These are phyloP conservation scores for Coptodon bakossiorum DNA, from an alignment of 2,113 vertebrate species.

Conservation along the genomic window DNA sequence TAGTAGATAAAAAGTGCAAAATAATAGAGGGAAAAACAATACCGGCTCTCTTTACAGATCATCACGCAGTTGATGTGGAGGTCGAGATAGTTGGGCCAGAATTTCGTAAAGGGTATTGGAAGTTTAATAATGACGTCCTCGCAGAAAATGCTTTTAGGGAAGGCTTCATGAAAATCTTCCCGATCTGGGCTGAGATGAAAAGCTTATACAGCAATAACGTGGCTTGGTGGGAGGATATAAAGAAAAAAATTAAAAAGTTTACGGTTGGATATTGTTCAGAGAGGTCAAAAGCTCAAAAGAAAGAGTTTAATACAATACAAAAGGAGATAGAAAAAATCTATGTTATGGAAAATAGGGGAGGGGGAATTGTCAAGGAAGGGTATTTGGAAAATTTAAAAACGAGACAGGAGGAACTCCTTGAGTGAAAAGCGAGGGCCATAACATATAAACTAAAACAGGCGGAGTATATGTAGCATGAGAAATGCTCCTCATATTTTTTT, in stretches of 20 bases:
- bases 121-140: neutral
- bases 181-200: neutral
- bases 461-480: too few species aligned
- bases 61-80: neutral
- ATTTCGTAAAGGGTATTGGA: neutral
- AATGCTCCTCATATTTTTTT: too few species aligned
- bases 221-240: neutral
- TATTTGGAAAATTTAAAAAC: neutral
- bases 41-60: neutral
- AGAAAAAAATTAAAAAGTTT: neutral
- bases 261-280: fast-evolving
- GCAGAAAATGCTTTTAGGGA: neutral
- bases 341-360: neutral
- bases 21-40: neutral
- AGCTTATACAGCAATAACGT: neutral
- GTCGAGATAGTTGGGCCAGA: neutral
- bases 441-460: too few species aligned
- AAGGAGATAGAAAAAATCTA: neutral
- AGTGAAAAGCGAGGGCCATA: too few species aligned
- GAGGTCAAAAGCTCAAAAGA: neutral
- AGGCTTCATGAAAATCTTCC: neutral
- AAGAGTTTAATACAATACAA: neutral
- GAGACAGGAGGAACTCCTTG: too few species aligned
- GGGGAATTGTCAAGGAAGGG: neutral
- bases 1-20: neutral